These are phyloP conservation scores for Mechanitis messenoides DNA, from an alignment of 2,888 invertebrate species.

Conservation along the genomic window DNA sequence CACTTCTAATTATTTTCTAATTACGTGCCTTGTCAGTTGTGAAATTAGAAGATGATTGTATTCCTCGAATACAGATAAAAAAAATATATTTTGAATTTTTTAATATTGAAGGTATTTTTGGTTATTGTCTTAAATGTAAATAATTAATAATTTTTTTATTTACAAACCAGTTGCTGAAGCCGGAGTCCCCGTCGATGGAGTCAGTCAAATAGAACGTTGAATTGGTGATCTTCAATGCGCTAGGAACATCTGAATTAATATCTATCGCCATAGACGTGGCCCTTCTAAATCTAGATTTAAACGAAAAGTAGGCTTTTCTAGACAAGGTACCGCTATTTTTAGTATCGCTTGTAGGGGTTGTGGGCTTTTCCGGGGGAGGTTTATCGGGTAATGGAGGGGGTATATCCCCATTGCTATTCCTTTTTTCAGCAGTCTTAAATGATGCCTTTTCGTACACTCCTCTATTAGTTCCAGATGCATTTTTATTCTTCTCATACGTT, in stretches of 20 bases:
- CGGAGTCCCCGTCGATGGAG: slow-evolving; percentile 79
- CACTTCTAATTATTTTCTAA: no score
- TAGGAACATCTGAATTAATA: slow-evolving; percentile 70
- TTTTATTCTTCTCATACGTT: slow-evolving; percentile 7
- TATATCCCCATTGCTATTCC: slow-evolving; percentile 52
- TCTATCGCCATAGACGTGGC: slow-evolving; percentile 76
- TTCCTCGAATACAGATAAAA: no score
- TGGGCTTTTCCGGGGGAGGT: slow-evolving; percentile 52
- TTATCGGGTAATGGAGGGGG: slow-evolving; percentile 59
- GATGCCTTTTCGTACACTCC: slow-evolving; percentile 14
- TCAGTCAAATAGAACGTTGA: slow-evolving; percentile 85
- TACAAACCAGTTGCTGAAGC: slow-evolving; percentile 74
- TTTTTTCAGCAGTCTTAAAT: slow-evolving; percentile 33
- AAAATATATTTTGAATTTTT: no score
- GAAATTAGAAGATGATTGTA: no score
- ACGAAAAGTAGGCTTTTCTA: slow-evolving; percentile 71
- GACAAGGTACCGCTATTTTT: slow-evolving; percentile 65
- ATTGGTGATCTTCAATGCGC: slow-evolving; percentile 75
- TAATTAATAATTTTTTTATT: no score
- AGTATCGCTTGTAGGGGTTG: slow-evolving; percentile 54
- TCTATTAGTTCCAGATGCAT: neutral
- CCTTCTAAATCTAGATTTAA: slow-evolving; percentile 79
- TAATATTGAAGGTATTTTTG: no score
- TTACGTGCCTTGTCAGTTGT: no score
- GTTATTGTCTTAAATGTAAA: no score